A percentile compares a stretch with the other conserved stretches of the same genome.
phyloP scores from a whole-genome alignment of 2,113 vertebrate genomes.

The Tupaia chinensis region DNA sequence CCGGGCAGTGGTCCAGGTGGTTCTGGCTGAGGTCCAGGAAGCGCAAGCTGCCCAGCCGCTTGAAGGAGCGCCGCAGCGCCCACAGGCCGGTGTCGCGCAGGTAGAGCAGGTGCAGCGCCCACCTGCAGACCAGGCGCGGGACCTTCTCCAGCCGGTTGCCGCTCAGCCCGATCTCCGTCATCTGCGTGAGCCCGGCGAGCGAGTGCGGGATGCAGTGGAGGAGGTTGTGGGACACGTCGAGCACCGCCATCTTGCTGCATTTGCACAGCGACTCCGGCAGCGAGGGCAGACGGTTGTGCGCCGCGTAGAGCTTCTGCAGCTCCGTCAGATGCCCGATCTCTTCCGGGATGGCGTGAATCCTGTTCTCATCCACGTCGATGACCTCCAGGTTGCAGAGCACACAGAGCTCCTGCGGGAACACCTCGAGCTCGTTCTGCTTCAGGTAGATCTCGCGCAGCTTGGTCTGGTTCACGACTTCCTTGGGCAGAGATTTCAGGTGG shows the following conservation, averaged over 20 bases:
- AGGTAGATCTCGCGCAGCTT: slow-evolving; percentile 86
- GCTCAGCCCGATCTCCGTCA: slow-evolving; percentile 70
- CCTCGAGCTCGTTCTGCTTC: slow-evolving; percentile 78
- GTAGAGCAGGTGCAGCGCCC: slow-evolving; percentile 74
- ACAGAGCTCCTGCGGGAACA: slow-evolving; percentile 82
- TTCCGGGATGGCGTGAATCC: slow-evolving; percentile 75
- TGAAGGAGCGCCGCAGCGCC: slow-evolving; percentile 41
- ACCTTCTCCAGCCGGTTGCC: slow-evolving; percentile 71
- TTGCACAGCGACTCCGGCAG: slow-evolving; percentile 77
- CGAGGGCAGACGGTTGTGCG: slow-evolving; percentile 74
- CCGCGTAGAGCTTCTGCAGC: slow-evolving; percentile 83
- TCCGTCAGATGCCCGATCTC: slow-evolving; percentile 73
- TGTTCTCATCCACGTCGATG: slow-evolving; percentile 84
- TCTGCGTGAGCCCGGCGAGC: slow-evolving; percentile 53
- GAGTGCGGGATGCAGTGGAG: slow-evolving; percentile 53
- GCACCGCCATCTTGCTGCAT: slow-evolving; percentile 71
- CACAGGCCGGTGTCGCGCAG: slow-evolving; percentile 28
- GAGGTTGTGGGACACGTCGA: slow-evolving; percentile 79
- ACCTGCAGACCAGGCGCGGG: slow-evolving; percentile 68
- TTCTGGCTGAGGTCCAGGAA: slow-evolving; percentile 83
- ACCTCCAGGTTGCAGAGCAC: slow-evolving; percentile 80
- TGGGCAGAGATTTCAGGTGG: slow-evolving; percentile 76
- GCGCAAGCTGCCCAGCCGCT: slow-evolving; percentile 51
- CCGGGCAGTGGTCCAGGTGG: slow-evolving; percentile 64
- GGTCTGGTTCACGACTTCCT: slow-evolving; percentile 82